A percentile compares a stretch with the other conserved stretches of the same genome.
These are phyloP conservation scores for Conops quadrifasciatus DNA, from an alignment of 2,888 invertebrate species.

Conservation along the genomic window DNA sequence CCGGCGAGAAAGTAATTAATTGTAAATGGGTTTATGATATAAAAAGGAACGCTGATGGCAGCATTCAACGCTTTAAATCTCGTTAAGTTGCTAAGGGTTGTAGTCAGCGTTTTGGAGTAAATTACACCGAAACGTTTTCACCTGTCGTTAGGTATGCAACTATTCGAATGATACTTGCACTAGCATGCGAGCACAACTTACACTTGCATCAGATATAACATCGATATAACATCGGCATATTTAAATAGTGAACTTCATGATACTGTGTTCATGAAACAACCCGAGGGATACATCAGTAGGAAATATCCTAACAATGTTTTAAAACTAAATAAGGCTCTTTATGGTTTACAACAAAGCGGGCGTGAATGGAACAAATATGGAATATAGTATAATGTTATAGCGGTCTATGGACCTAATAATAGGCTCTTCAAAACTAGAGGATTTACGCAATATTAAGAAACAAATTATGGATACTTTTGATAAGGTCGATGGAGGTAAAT, in stretches of 20 bases:
- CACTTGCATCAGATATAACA: constrained; percentile 43
- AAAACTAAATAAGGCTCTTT: constrained; percentile 42
- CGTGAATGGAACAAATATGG: constrained; percentile 43
- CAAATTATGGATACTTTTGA: constrained; percentile 38
- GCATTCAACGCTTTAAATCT: constrained; percentile 29
- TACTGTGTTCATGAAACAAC: constrained; percentile 42
- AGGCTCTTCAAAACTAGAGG: constrained; percentile 35
- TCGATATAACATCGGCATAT: constrained; percentile 44
- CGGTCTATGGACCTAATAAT: constrained; percentile 44
- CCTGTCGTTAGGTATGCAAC: constrained; percentile 42
- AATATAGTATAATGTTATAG: constrained; percentile 38
- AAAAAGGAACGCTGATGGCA: constrained; percentile 29
- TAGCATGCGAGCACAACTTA: constrained; percentile 42
- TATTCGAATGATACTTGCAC: constrained; percentile 42
- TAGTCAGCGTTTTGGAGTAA: constrained; percentile 38
- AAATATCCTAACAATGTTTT: constrained; percentile 32
- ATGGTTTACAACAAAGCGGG: constrained; percentile 45
- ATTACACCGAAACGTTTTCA: constrained; percentile 43
- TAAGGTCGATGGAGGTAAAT: constrained; percentile 33
- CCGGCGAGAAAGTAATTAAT: constrained; percentile 17
- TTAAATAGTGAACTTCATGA: constrained; percentile 47
- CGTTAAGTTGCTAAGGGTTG: constrained; percentile 37
- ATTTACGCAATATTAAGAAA: constrained; percentile 34
- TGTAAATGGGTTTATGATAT: constrained; percentile 31
- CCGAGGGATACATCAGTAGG: constrained; percentile 34